Conservation (phyloP, 2,797 vertebrate genomes). For the Poeciliopsis infans region DNA sequence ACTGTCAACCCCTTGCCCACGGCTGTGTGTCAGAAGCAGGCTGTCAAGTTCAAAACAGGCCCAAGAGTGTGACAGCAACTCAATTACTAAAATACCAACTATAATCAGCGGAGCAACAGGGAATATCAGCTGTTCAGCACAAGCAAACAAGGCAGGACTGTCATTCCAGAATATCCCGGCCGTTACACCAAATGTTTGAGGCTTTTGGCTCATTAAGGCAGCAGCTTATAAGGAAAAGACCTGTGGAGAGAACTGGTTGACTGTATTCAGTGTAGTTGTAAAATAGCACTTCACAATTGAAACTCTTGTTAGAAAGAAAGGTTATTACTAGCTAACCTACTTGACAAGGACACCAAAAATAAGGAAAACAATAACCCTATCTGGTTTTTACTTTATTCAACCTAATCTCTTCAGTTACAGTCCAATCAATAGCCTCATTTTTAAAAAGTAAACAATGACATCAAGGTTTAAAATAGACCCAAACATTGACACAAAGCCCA, state of each 20-base stretch:
- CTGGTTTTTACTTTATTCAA: constrained; percentile 24
- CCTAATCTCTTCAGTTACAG: constrained; percentile 47
- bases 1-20: constrained; percentile 38
- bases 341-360: constrained; percentile 7
- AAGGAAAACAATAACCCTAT: constrained; percentile 18
- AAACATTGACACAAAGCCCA: constrained; percentile 61
- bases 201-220: constrained; percentile 47
- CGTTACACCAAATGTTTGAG: constrained; percentile 47
- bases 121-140: constrained; percentile 67
- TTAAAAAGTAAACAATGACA: constrained; percentile 29
- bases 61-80: constrained; percentile 71
- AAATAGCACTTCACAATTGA: constrained; percentile 1
- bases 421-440: constrained; percentile 70
- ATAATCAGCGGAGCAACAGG: constrained; percentile 67
- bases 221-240: constrained; percentile 13
- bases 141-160: constrained; percentile 46
- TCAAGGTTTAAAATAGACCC: constrained; percentile 25
- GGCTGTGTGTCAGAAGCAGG: constrained; percentile 59
- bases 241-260: constrained; percentile 7
- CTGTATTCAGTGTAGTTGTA: constrained; percentile 7
- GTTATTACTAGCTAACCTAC: constrained; percentile 5
- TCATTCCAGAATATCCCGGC: constrained; percentile 49
- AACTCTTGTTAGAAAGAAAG: background rate
- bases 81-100: constrained; percentile 74
- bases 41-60: constrained; percentile 49